Evolutionary conservation across 1,140 invertebrate genomes (phyloP).

Genomic region (Chrysoperla carnea): DNA sequence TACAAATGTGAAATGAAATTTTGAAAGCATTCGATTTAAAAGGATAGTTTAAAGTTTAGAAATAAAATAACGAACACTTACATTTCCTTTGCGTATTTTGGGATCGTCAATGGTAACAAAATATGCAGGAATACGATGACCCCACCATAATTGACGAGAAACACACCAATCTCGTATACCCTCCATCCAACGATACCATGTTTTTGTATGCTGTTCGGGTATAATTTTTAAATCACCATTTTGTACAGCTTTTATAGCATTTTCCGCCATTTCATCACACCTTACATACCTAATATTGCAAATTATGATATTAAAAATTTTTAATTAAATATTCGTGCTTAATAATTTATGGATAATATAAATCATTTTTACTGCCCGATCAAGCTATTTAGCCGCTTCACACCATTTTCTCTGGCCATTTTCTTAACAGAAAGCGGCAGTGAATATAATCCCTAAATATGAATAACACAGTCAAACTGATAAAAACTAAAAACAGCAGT

Average conservation of each 20-base stretch:
- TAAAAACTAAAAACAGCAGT: too few relatives aligned
- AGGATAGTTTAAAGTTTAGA: not conserved
- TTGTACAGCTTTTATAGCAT: conserved; percentile 64
- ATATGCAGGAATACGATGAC: conserved; percentile 96
- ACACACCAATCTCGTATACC: conserved; percentile 85
- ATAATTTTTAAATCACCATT: conserved; percentile 77
- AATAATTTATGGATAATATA: not conserved
- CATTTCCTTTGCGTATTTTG: not conserved
- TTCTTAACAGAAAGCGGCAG: too few relatives aligned
- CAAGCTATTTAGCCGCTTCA: conserved; percentile 1
- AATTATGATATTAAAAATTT: conserved; percentile 11
- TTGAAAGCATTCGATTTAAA: not conserved
- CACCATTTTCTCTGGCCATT: too few relatives aligned
- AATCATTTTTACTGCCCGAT: conserved; percentile 1
- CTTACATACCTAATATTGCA: conserved; percentile 37
- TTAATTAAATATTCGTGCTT: conserved; percentile 2
- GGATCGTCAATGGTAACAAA: conserved; percentile 46
- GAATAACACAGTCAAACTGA: too few relatives aligned
- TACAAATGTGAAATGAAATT: too few relatives aligned
- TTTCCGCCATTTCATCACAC: conserved; percentile 66
- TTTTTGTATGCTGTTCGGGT: conserved; percentile 83
- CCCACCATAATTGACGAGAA: conserved; percentile 98
- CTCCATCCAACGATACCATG: conserved; percentile 93
- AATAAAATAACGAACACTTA: not conserved
- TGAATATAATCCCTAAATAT: too few relatives aligned